Evolutionary conservation across 2,113 vertebrate species (phyloP).

Genomic region (Sclerurus mexicanus): DNA sequence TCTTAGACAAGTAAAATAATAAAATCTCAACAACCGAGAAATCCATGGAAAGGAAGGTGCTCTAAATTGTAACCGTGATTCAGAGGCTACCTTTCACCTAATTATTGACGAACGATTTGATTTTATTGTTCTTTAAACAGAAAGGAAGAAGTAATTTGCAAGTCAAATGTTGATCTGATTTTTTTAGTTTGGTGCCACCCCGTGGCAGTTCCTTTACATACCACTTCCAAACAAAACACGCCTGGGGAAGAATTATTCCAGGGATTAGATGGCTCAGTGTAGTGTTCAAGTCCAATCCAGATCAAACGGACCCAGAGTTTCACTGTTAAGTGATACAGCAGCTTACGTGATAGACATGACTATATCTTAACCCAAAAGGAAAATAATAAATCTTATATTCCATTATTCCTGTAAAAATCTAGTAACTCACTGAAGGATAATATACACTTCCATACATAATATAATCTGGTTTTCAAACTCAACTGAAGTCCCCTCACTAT

Average conservation of each 20-base stretch:
- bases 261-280: not conserved
- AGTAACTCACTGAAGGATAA: not conserved
- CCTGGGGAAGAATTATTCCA: not conserved
- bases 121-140: not conserved
- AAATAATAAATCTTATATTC: not conserved
- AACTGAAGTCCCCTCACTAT: not conserved
- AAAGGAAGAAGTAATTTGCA: not conserved
- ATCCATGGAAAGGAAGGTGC: not conserved
- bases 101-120: not conserved
- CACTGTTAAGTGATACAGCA: not conserved
- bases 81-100: not conserved
- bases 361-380: not conserved
- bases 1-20: not conserved
- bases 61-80: not conserved
- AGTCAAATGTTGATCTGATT: not conserved
- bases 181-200: constrained; percentile 53
- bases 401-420: not conserved
- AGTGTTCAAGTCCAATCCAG: not conserved
- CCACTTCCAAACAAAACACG: not conserved
- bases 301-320: not conserved
- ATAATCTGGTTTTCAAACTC: not conserved
- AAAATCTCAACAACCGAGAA: not conserved
- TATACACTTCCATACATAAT: not conserved
- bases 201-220: not conserved
- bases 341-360: not conserved